Evolutionary conservation across 2,888 invertebrate species (phyloP).

Genomic region (Helobdella robusta): DNA sequence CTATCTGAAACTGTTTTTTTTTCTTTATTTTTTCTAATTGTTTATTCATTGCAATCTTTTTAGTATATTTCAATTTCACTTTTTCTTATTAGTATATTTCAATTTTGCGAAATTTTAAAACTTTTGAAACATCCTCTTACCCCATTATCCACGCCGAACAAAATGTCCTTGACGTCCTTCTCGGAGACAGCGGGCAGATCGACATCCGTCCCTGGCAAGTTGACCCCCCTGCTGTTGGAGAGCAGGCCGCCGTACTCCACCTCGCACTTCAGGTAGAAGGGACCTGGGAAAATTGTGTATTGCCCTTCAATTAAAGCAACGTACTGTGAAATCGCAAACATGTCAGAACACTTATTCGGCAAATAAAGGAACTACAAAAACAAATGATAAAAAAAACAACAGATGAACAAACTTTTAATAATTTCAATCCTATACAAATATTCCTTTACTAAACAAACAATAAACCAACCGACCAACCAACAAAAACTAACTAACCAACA

Average conservation of each 20-base stretch:
- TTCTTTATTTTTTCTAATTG: not conserved
- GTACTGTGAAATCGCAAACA: too few species aligned
- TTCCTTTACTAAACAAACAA: too few species aligned
- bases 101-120: not conserved
- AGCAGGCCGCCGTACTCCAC: slow-evolving; percentile 85
- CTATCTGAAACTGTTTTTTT: too few species aligned
- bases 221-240: slow-evolving; percentile 85
- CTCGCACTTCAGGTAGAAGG: slow-evolving; percentile 53
- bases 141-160: slow-evolving; percentile 75
- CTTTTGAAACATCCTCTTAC: not conserved
- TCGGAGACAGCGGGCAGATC: slow-evolving; percentile 89
- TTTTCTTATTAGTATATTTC: not conserved
- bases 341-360: too few species aligned
- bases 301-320: too few species aligned
- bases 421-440: too few species aligned
- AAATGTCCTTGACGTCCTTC: slow-evolving; percentile 76
- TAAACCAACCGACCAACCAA: too few species aligned
- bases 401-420: too few species aligned
- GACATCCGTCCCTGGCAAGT: slow-evolving; percentile 81
- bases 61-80: not conserved
- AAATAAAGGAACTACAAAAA: too few species aligned
- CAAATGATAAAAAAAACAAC: too few species aligned
- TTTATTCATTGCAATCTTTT: not conserved
- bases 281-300: too few species aligned
- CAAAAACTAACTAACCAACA: too few species aligned